These are phyloP conservation scores for Brassicogethes aeneus DNA, from an alignment of 2,888 invertebrate genomes.

Conservation along the genomic window DNA sequence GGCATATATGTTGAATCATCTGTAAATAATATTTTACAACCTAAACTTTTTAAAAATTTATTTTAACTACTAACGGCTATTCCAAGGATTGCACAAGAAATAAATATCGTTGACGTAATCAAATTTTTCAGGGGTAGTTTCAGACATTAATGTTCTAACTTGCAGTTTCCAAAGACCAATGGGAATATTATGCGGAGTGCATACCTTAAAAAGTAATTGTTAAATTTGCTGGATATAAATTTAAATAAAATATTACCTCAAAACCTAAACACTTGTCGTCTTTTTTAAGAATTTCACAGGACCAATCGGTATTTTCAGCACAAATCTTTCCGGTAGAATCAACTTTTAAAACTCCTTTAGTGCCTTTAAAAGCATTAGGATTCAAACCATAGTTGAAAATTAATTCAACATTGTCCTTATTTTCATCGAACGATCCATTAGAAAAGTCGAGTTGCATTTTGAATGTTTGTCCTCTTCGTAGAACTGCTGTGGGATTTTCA, in stretches of 20 bases:
- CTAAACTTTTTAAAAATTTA: no score
- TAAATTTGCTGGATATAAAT: conserved; percentile 3
- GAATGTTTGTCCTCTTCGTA: conserved; percentile 67
- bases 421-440: no score
- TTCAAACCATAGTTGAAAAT: conserved; percentile 56
- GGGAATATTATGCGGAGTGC: conserved; percentile 54
- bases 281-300: conserved; percentile 29
- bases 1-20: conserved; percentile 73
- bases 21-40: conserved; percentile 36
- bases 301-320: conserved; percentile 32
- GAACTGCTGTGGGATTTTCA: conserved; percentile 51
- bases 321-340: conserved; percentile 20
- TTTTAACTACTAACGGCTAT: conserved; percentile 62
- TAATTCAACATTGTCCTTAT: conserved; percentile 55
- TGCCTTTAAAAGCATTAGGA: conserved; percentile 47
- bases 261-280: conserved; percentile 35
- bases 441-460: no score
- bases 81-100: conserved; percentile 78
- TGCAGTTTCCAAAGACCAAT: conserved; percentile 61
- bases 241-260: conserved; percentile 30
- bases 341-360: conserved; percentile 41
- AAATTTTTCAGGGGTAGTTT: conserved; percentile 40
- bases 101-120: conserved; percentile 61
- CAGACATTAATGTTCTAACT: conserved; percentile 49
- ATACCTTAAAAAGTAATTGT: conserved; percentile 45